Percentiles rank a stretch among this genome's conserved stretches.
phyloP scores from a whole-genome alignment of 2,888 invertebrate species.

The Mythimna albipuncta region DNA sequence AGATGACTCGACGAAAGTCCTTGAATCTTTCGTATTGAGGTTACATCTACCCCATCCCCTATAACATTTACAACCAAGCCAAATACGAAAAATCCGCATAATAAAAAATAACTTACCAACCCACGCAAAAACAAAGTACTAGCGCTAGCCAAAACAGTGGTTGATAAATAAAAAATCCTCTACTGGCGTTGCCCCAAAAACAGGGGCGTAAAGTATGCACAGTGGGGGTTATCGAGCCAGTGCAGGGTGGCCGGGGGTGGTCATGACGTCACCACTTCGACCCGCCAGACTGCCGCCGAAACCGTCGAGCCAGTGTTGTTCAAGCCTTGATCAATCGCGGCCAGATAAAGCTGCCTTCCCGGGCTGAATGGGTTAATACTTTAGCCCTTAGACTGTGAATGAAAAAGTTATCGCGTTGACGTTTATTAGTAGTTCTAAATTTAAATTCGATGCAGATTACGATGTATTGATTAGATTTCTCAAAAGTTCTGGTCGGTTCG shows the following conservation, averaged over 20 bases:
- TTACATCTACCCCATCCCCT: slow-evolving; percentile 20
- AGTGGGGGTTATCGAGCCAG: slow-evolving; percentile 73
- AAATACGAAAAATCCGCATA: slow-evolving; percentile 47
- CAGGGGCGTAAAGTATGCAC: slow-evolving; percentile 84
- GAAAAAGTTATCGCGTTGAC: slow-evolving; percentile 51
- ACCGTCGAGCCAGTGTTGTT: slow-evolving; percentile 73
- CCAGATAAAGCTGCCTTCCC: slow-evolving; percentile 66
- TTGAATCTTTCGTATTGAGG: slow-evolving; percentile 28
- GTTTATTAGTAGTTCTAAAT: slow-evolving; percentile 50
- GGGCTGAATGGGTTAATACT: slow-evolving; percentile 64
- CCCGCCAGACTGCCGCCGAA: slow-evolving; percentile 83
- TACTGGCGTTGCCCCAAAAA: slow-evolving; percentile 78
- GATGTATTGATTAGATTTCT: slow-evolving; percentile 31
- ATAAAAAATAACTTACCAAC: slow-evolving; percentile 46
- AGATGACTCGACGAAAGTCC: slow-evolving; percentile 26
- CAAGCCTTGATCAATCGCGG: slow-evolving; percentile 80
- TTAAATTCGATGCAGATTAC: slow-evolving; percentile 36
- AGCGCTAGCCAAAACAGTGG: slow-evolving; percentile 57
- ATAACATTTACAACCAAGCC: slow-evolving; percentile 16
- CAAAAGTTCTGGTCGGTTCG: slow-evolving; percentile 48
- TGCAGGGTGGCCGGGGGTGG: slow-evolving; percentile 69
- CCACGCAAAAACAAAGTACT: slow-evolving; percentile 42
- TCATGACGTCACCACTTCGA: slow-evolving; percentile 84
- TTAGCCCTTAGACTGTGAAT: slow-evolving; percentile 55
- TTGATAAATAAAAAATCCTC: slow-evolving; percentile 74